Percentiles rank a stretch among this genome's conserved stretches.
phyloP scores from a whole-genome alignment of 2,797 vertebrate genomes.

The Phyllotis vaccarum region DNA sequence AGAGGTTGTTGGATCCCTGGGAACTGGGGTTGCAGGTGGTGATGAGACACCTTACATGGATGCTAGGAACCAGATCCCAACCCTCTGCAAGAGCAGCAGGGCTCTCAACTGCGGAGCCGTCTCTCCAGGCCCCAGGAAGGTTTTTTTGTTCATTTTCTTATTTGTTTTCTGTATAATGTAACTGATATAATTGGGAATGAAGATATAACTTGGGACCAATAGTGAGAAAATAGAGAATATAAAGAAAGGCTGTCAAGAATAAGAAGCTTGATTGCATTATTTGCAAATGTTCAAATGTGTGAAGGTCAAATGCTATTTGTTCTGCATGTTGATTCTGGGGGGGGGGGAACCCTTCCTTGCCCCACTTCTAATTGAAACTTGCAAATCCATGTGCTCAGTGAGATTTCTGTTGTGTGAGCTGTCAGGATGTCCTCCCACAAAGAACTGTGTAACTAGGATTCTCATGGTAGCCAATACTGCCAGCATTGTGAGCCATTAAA shows the following conservation, averaged over 20 bases:
- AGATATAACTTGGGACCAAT: constrained; percentile 82
- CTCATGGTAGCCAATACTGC: constrained; percentile 92
- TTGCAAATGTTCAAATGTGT: constrained; percentile 93
- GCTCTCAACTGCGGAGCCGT: neutral
- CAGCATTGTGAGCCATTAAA: constrained; percentile 91
- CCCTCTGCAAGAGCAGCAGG: neutral
- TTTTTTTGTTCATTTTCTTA: neutral
- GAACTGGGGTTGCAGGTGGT: neutral
- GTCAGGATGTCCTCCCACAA: constrained; percentile 90
- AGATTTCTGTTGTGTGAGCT: constrained; percentile 92
- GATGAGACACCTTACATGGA: neutral
- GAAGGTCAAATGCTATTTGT: constrained; percentile 91
- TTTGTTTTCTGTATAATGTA: constrained; percentile 79
- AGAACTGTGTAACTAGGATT: constrained; percentile 91
- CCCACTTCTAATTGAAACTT: constrained; percentile 93
- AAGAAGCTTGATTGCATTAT: constrained; percentile 88
- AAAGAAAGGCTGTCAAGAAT: constrained; percentile 88
- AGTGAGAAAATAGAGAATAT: constrained; percentile 89
- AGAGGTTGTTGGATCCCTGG: neutral
- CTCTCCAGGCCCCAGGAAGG: neutral
- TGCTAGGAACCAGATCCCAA: neutral
- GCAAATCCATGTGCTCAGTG: constrained; percentile 92
- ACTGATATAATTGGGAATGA: constrained; percentile 80
- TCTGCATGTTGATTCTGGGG: constrained; percentile 91
- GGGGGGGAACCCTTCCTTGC: too few species aligned